phyloP scores from a whole-genome alignment of 2,888 invertebrate species.

The Dryococelus australis region DNA sequence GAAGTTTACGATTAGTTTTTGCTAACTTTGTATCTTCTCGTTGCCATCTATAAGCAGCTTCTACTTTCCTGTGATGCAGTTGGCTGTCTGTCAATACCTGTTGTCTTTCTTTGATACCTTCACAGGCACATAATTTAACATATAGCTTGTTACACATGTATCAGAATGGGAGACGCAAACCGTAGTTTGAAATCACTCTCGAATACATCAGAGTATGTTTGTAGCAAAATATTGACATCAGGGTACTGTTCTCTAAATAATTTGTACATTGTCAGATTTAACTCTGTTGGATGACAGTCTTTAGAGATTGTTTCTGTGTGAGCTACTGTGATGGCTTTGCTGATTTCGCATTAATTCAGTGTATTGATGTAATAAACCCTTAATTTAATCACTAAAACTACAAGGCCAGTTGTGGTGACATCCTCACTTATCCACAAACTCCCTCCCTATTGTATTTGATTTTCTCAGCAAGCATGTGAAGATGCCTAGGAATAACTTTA shows the following conservation, averaged over 20 bases:
- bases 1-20: constrained; percentile 1
- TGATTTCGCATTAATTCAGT: constrained; percentile 26
- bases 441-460: neutral
- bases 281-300: constrained; percentile 30
- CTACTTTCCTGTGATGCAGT: constrained; percentile 31
- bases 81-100: neutral
- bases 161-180: constrained; percentile 27
- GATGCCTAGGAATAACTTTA: neutral
- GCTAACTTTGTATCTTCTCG: neutral
- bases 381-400: neutral
- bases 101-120: neutral
- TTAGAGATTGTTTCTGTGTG: neutral
- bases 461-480: neutral
- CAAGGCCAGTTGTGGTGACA: constrained; percentile 23
- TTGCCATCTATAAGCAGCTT: constrained; percentile 7
- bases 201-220: constrained; percentile 31
- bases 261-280: constrained; percentile 27
- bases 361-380: neutral
- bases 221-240: neutral
- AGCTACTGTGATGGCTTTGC: constrained; percentile 32
- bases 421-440: constrained; percentile 29
- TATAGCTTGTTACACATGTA: constrained; percentile 27
- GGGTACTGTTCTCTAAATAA: constrained; percentile 31
- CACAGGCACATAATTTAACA: constrained; percentile 22
- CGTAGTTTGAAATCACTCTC: neutral